Base-by-base conservation (phyloP, 2,888 invertebrate genomes). In the Calephelis perditalis region DNA sequence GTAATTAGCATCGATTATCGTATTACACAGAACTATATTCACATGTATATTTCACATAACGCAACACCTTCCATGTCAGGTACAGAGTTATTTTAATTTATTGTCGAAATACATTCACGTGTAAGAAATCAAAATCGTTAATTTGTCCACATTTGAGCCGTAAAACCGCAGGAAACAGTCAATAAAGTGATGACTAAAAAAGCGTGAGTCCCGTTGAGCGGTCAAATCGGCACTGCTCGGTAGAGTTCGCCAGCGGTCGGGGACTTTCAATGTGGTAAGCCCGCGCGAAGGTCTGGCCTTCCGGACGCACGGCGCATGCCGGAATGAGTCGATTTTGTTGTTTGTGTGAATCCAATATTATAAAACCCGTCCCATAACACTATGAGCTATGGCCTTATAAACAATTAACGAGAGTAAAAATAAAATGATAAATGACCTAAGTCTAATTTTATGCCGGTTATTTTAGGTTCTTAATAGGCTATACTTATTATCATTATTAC, bases 161-260 rank as follows among this genome's bases (percentile, higher is more conserved):
- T 72, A 81, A 79, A 81, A 77, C 74, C 73, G 73, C 73, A 83
- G 80, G 79, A 86, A 84, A 82, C 84, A 76, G 82, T 86, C 84
- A 88, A 87, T 89, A 85, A 79, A 73, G 75, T 72, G 72, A 72
- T 73, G 77, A 77, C 80, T 78, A 76, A 70, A 72, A 79, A 72
- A 77, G 76, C 82, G 88, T 82, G 76, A 75, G 71, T 74, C 77
- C 81, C 74, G 72, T 69, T 71, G 72, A 74, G 76, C 73, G 74
- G 75, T 73, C 69, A 71, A 69, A 73, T 88, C 88, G 89, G 83
- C 74, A 88, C 87, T 89, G 76, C 61, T 89, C 88, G 89, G 83
- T 46, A 61, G 68, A 77, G 75, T 82, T 75, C 89, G 89, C 61
- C 65, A 63, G 46, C 81, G 81, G 82, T 72, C 65, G 63, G 66